Evolutionary conservation across 2,113 vertebrate species (phyloP), one percentile per base, ranked within the genome.

Genomic region (Trogon surrucura): DNA sequence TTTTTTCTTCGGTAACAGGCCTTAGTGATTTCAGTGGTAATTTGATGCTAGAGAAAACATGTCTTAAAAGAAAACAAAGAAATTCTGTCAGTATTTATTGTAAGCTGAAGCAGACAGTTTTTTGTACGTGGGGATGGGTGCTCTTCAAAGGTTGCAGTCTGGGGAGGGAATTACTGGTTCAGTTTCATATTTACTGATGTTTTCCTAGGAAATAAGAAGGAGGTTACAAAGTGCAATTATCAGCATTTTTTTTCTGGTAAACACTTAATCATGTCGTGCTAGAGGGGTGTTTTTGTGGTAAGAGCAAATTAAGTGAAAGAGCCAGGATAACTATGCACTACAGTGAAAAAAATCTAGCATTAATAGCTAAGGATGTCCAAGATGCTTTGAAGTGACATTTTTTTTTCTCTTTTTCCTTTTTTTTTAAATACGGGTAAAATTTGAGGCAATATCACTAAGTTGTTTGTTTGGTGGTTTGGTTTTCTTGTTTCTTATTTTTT

Each of bases 221-320:
- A 97, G 96, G 96, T 97, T 97, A 98, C 96, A 96, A 99, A 99
- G 99, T 99, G 99, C 99, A 99, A 99, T 99, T 99, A 99, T 98
- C 98, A 98, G 98, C 97, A 83, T 96, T 97, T 95, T 90, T 98
- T 96, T 92, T 93, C 97, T 97, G 95, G 94, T 97, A 92, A 95
- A 97, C 96, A 96, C 93, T 95, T 97, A 96, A 96, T 97, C 95
- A 95, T 95, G 84, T 96, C 97, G 96, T 97, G 92, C 61, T 97
- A 85, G 93, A 96, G 83, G 82, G 5, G 58, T 80, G 80, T 88
- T 94, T 97, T 90, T 97, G 96, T 97, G 97, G 92, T 95, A 96
- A 96, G 89, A 95, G 94, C 81, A 97, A 96, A 89, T 96, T 88
- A 97, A 97, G 88, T 95, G 96, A 95, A 97, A 86, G 94, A 97